phyloP scores from a whole-genome alignment of 1,140 invertebrate species.

The Drosophila santomea region DNA sequence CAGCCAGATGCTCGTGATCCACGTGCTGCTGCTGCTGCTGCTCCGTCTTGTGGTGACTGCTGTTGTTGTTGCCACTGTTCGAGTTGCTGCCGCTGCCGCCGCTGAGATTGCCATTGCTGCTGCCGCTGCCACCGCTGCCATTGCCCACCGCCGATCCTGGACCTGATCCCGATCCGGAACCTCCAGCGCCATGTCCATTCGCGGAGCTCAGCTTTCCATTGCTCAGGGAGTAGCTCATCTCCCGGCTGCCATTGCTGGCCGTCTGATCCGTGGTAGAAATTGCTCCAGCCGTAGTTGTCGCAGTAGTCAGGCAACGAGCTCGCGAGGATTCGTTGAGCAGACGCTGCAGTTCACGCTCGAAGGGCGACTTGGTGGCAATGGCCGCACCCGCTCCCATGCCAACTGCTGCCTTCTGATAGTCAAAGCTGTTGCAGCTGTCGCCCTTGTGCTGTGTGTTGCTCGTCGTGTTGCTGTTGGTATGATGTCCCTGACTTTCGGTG shows the following conservation, averaged over 20 bases:
- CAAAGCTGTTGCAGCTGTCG: constrained; percentile 88
- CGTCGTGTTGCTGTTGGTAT: constrained; percentile 78
- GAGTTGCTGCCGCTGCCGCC: constrained; percentile 81
- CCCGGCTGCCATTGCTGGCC: constrained; percentile 73
- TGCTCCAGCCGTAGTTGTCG: constrained; percentile 8
- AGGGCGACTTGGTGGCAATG: constrained; percentile 85
- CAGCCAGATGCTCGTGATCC: constrained; percentile 51
- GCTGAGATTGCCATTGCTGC: constrained; percentile 78
- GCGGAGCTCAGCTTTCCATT: constrained; percentile 73
- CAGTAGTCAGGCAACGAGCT: constrained; percentile 51
- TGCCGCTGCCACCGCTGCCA: constrained; percentile 49
- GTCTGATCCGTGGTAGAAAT: constrained; percentile 55
- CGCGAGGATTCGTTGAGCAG: constrained; percentile 87
- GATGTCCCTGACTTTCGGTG: constrained; percentile 85
- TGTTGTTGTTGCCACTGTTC: constrained; percentile 79
- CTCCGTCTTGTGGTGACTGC: constrained; percentile 47
- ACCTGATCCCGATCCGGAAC: constrained; percentile 15
- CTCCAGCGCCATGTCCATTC: constrained; percentile 40
- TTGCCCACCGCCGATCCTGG: constrained; percentile 14
- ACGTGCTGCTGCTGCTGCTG: constrained; percentile 73
- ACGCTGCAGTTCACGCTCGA: constrained; percentile 90
- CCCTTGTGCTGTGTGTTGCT: constrained; percentile 85
- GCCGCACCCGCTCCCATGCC: constrained; percentile 3
- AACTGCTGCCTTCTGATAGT: constrained; percentile 84
- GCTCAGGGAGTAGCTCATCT: constrained; percentile 41